Evolutionary conservation across 2,113 vertebrate genomes (phyloP), one percentile per base, ranked within the genome.

Genomic region (Corynorhinus townsendii): DNA sequence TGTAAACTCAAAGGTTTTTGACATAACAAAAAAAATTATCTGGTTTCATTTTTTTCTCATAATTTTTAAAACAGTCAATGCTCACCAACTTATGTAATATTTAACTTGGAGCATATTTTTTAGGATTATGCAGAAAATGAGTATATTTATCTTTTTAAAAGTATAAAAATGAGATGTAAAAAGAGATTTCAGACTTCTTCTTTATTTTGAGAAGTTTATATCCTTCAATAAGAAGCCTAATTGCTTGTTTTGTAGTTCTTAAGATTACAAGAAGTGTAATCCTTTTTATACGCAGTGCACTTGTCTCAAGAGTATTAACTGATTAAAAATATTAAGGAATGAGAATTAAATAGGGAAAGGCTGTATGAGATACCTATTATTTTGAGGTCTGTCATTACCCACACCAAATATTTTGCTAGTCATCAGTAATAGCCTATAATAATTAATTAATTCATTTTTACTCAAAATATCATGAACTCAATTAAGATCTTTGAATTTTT

Each of bases 281-380:
- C 47, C 2, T 68, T 91, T 93, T 71, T 93, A 54, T 52, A 80
- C 1, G 11, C 15, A 86, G 5, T 64, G 19, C 2, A 76, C 5
- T 71, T 75, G 9, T 86, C 97, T 94, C 96, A 66, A 56, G 90
- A 72, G 95, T 30, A 72, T 90, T 89, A 35, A 52, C 5, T 82
- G 15, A 52, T 38, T 68, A 68, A n/a, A 68, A n/a, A 68, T 17
- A 68, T 66, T 68, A 68, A 68, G 15, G 15, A n/a, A 68, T 17
- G 64, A 68, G 64, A 68, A 68, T 68, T 68, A n/a, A n/a, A n/a
- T 33, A n/a, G 33, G 64, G 64, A n/a, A 68, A 68, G 15, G 33
- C 3, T 8, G 1, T n/a, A n/a, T 68, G 15, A 68, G 64, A n/a
- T n/a, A n/a, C 64, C 33, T 68, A 68, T 68, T 68, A 68, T 68